Conservation (phyloP, 2,888 invertebrate species). For the Drosophila percnosoma region DNA sequence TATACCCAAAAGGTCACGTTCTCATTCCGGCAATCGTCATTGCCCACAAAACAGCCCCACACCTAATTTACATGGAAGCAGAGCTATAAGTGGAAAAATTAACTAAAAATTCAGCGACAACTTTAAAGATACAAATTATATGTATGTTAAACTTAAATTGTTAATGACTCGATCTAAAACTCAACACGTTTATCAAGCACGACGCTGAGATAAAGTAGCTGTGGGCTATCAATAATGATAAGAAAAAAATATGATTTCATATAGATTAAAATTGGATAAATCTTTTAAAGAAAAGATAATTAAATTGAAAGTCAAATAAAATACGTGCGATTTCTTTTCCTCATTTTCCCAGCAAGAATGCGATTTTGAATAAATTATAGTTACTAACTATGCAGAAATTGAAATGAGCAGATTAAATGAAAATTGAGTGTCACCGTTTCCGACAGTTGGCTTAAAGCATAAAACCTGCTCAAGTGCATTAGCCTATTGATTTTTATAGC, state of each 20-base stretch:
- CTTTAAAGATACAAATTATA: background rate
- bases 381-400: background rate
- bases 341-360: background rate
- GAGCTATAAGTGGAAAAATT: background rate
- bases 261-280: background rate
- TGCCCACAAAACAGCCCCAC: slow-evolving; percentile 21
- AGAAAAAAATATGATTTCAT: background rate
- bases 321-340: background rate
- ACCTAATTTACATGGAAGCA: background rate
- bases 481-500: slow-evolving; percentile 66
- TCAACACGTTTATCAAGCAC: background rate
- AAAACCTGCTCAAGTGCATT: slow-evolving; percentile 57
- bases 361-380: background rate
- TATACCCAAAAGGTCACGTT: slow-evolving; percentile 88
- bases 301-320: background rate
- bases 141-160: background rate
- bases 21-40: slow-evolving; percentile 86
- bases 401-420: background rate
- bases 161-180: background rate
- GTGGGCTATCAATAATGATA: background rate
- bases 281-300: background rate
- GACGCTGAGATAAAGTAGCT: background rate
- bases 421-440: slow-evolving; percentile 22
- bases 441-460: slow-evolving; percentile 24
- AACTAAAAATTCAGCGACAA: background rate